phyloP scores from a whole-genome alignment of 2,888 invertebrate genomes.

The Xylophagus ater region DNA sequence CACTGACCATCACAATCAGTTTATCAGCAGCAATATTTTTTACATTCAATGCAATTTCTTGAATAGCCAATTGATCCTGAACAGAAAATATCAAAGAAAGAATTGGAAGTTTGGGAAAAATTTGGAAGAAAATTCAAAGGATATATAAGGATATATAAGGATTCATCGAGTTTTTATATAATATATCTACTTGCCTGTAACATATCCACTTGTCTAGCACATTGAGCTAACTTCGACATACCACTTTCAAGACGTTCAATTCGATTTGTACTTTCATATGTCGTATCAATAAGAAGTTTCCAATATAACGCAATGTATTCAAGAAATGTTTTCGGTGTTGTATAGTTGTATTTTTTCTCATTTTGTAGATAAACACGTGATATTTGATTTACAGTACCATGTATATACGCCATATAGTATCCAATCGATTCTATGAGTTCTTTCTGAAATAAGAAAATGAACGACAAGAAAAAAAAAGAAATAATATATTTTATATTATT shows the following conservation, averaged over 20 bases:
- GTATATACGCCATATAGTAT: conserved; percentile 84
- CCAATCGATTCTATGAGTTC: conserved; percentile 59
- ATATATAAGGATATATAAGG: background rate
- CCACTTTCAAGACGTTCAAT: conserved; percentile 79
- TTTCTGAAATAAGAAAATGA: conserved; percentile 38
- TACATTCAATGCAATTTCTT: conserved; percentile 73
- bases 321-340: conserved; percentile 94
- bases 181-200: conserved; percentile 50
- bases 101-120: background rate
- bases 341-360: conserved; percentile 88
- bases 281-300: conserved; percentile 60
- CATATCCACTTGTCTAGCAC: conserved; percentile 76
- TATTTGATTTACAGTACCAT: conserved; percentile 79
- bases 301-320: conserved; percentile 83
- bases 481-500: too few relatives aligned
- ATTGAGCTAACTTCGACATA: conserved; percentile 74
- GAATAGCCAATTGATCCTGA: conserved; percentile 45
- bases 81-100: background rate
- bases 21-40: conserved; percentile 88
- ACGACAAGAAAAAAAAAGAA: too few relatives aligned
- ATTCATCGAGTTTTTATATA: background rate
- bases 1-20: conserved; percentile 76
- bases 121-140: background rate
- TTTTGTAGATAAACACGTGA: conserved; percentile 71
- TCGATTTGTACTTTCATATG: conserved; percentile 58